Evolutionary conservation across 1,140 invertebrate species (phyloP).

Genomic region (Dolichoris vasculosae): DNA sequence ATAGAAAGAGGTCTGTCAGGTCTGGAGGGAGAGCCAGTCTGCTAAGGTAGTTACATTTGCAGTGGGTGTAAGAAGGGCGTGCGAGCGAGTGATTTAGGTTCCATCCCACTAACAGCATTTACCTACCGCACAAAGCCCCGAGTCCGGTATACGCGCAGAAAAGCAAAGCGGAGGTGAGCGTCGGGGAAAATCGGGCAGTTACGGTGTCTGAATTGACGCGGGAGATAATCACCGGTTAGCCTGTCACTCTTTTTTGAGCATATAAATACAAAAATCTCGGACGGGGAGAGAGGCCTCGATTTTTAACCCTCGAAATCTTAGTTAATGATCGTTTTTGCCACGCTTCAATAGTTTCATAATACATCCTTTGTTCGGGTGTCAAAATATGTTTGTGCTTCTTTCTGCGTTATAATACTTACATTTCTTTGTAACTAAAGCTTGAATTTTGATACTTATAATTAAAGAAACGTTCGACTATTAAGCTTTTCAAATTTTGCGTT

Average conservation of each 20-base stretch:
- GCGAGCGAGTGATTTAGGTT: constrained; percentile 58
- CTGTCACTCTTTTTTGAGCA: constrained; percentile 9
- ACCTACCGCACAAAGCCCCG: constrained; percentile 26
- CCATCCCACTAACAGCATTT: constrained; percentile 43
- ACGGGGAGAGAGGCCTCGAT: not conserved
- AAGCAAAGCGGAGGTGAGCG: constrained; percentile 20
- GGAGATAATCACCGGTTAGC: constrained; percentile 43
- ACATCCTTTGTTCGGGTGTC: constrained; percentile 25
- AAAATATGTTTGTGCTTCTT: constrained; percentile 27
- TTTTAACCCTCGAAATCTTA: constrained; percentile 39
- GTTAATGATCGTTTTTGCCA: constrained; percentile 13
- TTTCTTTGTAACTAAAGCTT: not conserved
- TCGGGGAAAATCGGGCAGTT: not conserved
- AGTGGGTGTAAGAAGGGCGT: constrained; percentile 49
- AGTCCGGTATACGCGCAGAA: constrained; percentile 13
- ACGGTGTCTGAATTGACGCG: constrained; percentile 34
- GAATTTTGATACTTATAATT: not conserved
- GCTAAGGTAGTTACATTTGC: constrained; percentile 38
- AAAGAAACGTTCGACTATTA: too few relatives aligned
- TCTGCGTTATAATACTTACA: not conserved
- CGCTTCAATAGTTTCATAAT: constrained; percentile 23
- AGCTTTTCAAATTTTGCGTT: too few relatives aligned
- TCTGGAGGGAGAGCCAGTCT: not conserved
- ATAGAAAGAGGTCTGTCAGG: constrained; percentile 14
- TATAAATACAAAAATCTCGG: constrained; percentile 30